Evolutionary conservation across 2,113 vertebrate genomes (phyloP).

Genomic region (Thalassoma bifasciatum): DNA sequence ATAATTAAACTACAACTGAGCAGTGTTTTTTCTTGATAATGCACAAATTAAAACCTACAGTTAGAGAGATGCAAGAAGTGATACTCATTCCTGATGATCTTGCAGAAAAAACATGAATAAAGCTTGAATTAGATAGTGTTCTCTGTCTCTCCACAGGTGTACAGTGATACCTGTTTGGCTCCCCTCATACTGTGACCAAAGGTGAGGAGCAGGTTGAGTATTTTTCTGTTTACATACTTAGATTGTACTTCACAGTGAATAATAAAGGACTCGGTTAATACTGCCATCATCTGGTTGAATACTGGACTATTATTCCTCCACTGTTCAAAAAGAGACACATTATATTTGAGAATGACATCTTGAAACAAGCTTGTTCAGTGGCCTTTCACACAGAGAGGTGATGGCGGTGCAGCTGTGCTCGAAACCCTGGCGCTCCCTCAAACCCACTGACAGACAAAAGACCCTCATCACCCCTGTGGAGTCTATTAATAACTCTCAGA

Average conservation of each 20-base stretch:
- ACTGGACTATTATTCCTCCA: background rate
- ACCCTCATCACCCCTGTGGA: constrained; percentile 52
- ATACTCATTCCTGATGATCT: background rate
- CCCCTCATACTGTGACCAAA: background rate
- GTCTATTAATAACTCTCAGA: constrained; percentile 65
- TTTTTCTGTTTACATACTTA: background rate
- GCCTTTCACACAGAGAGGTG: constrained; percentile 37
- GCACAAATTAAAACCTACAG: too few relatives aligned
- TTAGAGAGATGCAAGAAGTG: background rate
- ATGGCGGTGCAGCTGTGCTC: constrained; percentile 16
- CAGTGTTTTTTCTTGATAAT: too few relatives aligned
- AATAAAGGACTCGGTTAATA: constrained; percentile 23
- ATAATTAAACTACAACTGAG: too few relatives aligned
- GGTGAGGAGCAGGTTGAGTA: background rate
- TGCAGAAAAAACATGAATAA: constrained; percentile 11
- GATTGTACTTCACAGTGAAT: background rate
- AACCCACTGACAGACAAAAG: constrained; percentile 60
- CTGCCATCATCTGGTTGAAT: constrained; percentile 57
- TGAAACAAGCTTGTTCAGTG: constrained; percentile 11
- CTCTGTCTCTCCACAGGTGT: constrained; percentile 13
- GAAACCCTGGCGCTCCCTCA: constrained; percentile 24
- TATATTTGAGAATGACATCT: constrained; percentile 1
- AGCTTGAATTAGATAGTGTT: constrained; percentile 12
- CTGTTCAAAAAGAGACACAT: background rate
- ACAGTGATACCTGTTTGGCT: constrained; percentile 2